Base-by-base conservation (phyloP, 2,888 invertebrate genomes). In the Chloroclysta siterata region DNA sequence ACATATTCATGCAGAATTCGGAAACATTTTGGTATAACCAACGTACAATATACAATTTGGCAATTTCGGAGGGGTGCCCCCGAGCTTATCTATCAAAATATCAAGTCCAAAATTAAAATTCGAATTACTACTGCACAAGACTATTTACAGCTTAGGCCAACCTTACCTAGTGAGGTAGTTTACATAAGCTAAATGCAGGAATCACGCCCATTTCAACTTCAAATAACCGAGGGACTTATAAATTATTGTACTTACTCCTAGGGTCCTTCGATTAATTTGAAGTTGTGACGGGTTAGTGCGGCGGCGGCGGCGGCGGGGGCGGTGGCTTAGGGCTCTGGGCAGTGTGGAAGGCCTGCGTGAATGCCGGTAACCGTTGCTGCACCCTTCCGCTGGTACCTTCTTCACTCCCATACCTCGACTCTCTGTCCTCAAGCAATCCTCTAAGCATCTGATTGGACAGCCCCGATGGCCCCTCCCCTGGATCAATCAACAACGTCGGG, bases 1-100 rank as follows among this genome's bases (percentile, higher is more conserved):
- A 89, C 85, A 90, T 92, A 88, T 90, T 91, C 93, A 93, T 93
- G 93, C 85, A 93, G 91, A 90, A 90, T 93, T 93, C 93, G 92
- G 93, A 93, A 92, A 85, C 77, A 89, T 88, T 92, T 91, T 90
- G 91, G 90, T 90, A 90, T 88, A 90, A 85, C 88, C 82, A 79
- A 87, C 84, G 72, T 87, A 88, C 86, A 84, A 85, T 84, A 86
- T 84, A 90, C 85, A 88, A 89, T 90, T 90, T 90, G 91, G 91
- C 90, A 89, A 90, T 85, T 82, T 78, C 64, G 67, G 78, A 78
- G 82, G 78, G 72, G 60, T 51, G 60, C 80, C 82, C 79, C 76
- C 77, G 72, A 74, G 78, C 76, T 78, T 82, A 83, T 75, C 73
- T 74, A 71, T 81, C 81, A 78, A 81, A 75, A 77, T 74, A 78